Evolutionary conservation across 2,113 vertebrate species (phyloP).

Genomic region (Cephalophus harveyi): DNA sequence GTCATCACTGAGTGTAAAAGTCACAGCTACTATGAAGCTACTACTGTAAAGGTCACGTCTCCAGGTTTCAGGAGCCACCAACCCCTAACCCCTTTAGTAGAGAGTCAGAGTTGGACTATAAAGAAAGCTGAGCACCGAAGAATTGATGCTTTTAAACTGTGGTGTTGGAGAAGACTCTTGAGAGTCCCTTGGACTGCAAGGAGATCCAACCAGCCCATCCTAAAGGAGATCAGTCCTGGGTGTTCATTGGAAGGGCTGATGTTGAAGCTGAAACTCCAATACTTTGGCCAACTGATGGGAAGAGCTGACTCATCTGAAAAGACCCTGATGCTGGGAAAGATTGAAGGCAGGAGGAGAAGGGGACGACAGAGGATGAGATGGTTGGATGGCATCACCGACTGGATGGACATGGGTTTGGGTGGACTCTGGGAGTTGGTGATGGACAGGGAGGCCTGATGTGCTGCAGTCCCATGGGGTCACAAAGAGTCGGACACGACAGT

Average conservation of each 20-base stretch:
- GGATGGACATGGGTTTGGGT: neutral
- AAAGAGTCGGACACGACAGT: accelerated
- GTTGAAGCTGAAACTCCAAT: neutral
- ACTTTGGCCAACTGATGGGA: accelerated
- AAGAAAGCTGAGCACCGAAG: neutral
- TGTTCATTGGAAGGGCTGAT: neutral
- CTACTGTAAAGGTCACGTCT: neutral
- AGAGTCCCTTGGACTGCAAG: neutral
- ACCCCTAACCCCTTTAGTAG: neutral
- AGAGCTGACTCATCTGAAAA: neutral
- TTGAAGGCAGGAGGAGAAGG: neutral
- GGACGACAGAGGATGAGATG: neutral
- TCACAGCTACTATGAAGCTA: neutral
- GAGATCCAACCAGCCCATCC: neutral
- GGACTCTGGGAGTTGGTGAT: neutral
- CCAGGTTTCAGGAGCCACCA: neutral
- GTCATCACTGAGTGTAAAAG: neutral
- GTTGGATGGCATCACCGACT: neutral
- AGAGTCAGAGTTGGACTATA: neutral
- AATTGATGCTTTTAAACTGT: neutral
- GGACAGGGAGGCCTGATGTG: neutral
- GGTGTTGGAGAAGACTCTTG: neutral
- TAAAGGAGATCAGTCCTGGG: neutral
- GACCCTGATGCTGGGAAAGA: neutral
- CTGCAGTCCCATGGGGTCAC: accelerated